A percentile compares a stretch with the other conserved stretches of the same genome.
Evolutionary conservation across 1,140 invertebrate species (phyloP).

Genomic region (Leptoteleia sp.): DNA sequence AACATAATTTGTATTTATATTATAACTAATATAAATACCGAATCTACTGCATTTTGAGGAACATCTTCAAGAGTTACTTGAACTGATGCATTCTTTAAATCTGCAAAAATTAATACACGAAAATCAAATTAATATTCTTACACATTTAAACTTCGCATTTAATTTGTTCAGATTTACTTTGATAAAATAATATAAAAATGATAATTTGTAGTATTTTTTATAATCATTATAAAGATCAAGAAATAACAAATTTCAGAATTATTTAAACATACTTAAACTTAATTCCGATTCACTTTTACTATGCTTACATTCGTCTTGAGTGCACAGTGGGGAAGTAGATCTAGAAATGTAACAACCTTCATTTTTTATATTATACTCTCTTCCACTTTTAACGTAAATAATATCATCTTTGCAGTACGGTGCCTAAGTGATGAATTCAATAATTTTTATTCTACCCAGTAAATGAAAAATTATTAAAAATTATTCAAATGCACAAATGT

Average conservation of each 20-base stretch:
- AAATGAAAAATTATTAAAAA: too few relatives aligned
- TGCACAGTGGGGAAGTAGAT: not conserved
- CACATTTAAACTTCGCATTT: constrained; percentile 7
- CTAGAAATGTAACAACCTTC: not conserved
- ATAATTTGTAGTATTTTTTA: too few relatives aligned
- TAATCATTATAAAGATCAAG: too few relatives aligned
- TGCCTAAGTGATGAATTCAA: too few relatives aligned
- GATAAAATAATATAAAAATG: too few relatives aligned
- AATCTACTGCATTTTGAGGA: not conserved
- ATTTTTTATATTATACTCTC: not conserved
- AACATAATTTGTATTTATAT: too few relatives aligned
- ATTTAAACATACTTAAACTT: not conserved
- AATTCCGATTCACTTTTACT: not conserved
- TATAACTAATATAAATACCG: constrained; percentile 2
- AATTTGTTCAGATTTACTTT: too few relatives aligned
- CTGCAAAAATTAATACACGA: not conserved
- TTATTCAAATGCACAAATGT: too few relatives aligned
- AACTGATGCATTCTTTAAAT: constrained; percentile 8
- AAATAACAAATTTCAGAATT: not conserved
- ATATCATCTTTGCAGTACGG: too few relatives aligned
- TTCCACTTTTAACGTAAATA: too few relatives aligned
- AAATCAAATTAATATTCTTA: not conserved
- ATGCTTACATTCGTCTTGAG: not conserved
- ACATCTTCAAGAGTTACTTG: constrained; percentile 6
- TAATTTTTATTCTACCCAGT: too few relatives aligned